Base-by-base conservation (phyloP, 2,888 invertebrate genomes). In the Platycheirus albimanus region DNA sequence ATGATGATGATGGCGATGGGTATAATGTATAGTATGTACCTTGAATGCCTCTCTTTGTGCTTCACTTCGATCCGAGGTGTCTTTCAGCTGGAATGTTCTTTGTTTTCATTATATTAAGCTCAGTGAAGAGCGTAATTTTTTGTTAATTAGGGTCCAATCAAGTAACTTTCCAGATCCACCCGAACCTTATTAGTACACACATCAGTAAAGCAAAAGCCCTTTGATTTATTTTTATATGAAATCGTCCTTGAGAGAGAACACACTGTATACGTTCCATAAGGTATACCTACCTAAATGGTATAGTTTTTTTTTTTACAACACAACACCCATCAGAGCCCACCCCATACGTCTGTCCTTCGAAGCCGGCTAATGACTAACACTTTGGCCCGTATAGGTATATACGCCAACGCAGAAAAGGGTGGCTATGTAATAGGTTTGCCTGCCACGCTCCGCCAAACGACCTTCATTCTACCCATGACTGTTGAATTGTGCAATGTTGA, bases 341-440 rank as follows among this genome's bases (percentile, higher is more conserved):
- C 47, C 13, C 38, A n/a, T n/a, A n/a, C n/a, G n/a, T n/a, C 11
- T 36, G 5, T 6, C 52, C 52, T 33, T 43, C 36, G 20, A 17
- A 67, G 41, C 54, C 71, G 77, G 66, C 77, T 81, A 81, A 81
- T 81, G 81, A 81, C 81, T 81, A 77, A 77, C 66, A 81, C 81
- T 77, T 67, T 43, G 41, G 54, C 54, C 67, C 24, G 24, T 63
- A 41, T 41, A 38, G 28, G 58, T 41, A 28, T 41, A 58, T 47
- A 76, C 69, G 71, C 71, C 71, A 81, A 77, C 71, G 77, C 71
- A 10, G 49, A 61, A 17, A 63, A 61, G 77, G 61, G 77, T 67
- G 67, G 61, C 41, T 70, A 7, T 45, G 36, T 66, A 76, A 61
- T 66, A 61, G 30, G 76, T 52, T 54, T 67, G 74, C 61, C 28